Percentiles rank a stretch among this genome's conserved stretches.
Evolutionary conservation across 1,140 invertebrate genomes (phyloP).

Genomic region (Hylaeus anthracinus): DNA sequence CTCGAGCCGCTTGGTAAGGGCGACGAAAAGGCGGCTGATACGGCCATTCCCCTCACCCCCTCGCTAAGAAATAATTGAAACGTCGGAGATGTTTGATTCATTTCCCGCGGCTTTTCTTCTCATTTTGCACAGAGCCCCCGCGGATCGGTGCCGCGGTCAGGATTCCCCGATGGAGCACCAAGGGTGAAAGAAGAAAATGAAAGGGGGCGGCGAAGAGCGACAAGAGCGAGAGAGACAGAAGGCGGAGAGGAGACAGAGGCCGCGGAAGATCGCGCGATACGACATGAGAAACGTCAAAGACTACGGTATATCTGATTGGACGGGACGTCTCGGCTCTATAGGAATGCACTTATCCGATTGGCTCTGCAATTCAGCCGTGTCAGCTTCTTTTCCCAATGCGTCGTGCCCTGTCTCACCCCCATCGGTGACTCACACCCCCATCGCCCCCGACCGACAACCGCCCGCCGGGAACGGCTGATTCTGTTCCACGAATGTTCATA

Average conservation of each 20-base stretch:
- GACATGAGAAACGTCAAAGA: conserved; percentile 79
- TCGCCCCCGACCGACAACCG: conserved; percentile 31
- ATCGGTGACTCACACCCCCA: background rate
- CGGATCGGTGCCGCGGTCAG: conserved; percentile 52
- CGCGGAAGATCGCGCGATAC: conserved; percentile 74
- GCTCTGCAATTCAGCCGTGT: conserved; percentile 77
- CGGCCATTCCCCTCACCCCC: conserved; percentile 13
- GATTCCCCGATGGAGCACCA: conserved; percentile 32
- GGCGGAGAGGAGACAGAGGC: conserved; percentile 27
- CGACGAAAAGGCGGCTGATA: conserved; percentile 36
- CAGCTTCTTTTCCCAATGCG: conserved; percentile 68
- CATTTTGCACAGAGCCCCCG: conserved; percentile 70
- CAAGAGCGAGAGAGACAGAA: background rate
- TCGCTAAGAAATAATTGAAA: conserved; percentile 75
- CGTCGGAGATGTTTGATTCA: conserved; percentile 75
- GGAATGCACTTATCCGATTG: conserved; percentile 81
- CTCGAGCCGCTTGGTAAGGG: background rate
- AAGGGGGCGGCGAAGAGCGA: conserved; percentile 13
- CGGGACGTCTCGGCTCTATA: conserved; percentile 71
- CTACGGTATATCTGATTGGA: conserved; percentile 78
- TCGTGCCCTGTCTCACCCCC: conserved; percentile 6
- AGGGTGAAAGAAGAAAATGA: background rate
- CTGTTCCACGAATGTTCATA: conserved; percentile 64
- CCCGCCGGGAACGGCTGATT: conserved; percentile 29
- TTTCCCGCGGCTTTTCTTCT: conserved; percentile 71